Evolutionary conservation across 2,113 vertebrate species (phyloP).

Genomic region (Jacana jacana): DNA sequence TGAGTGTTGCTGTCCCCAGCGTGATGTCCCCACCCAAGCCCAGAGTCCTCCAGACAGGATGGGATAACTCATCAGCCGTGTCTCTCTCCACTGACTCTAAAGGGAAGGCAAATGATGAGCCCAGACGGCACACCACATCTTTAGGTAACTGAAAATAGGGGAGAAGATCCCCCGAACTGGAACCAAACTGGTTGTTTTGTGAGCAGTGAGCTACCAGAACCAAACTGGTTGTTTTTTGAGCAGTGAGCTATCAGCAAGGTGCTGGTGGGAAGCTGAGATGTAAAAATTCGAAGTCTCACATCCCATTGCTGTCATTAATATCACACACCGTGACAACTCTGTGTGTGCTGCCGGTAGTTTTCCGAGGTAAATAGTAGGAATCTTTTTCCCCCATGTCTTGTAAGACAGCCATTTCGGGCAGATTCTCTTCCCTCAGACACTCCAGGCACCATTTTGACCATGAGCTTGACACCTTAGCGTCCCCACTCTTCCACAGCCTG

Average conservation of each 20-base stretch:
- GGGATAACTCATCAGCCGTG: not conserved
- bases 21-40: not conserved
- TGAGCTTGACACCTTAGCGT: not conserved
- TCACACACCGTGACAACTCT: not conserved
- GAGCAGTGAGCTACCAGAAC: not conserved
- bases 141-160: not conserved
- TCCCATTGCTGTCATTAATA: not conserved
- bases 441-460: not conserved
- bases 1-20: not conserved
- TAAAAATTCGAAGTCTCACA: not conserved
- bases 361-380: not conserved
- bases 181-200: not conserved
- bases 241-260: not conserved
- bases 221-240: not conserved
- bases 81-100: not conserved
- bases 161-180: not conserved
- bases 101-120: not conserved
- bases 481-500: not conserved
- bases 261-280: not conserved
- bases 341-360: not conserved
- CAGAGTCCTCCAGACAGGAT: not conserved
- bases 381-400: not conserved
- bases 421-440: not conserved
- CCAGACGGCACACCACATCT: not conserved
- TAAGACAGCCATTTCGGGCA: not conserved